Evolutionary conservation across 1,140 invertebrate species (phyloP), one percentile per base, ranked within the genome.

Genomic region (Forficula auricularia): DNA sequence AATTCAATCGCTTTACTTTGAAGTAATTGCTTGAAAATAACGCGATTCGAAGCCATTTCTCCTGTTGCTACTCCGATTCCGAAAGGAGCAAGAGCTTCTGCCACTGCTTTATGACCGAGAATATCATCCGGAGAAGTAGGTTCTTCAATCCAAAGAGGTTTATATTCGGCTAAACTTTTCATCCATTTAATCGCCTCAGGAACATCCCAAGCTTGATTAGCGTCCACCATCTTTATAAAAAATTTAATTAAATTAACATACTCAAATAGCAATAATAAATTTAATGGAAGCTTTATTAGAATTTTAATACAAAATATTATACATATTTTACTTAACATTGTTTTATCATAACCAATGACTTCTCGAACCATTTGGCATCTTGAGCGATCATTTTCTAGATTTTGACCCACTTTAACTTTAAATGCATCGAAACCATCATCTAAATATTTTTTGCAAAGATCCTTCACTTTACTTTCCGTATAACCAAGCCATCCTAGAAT

Each of bases 21-120:
- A 9, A 94, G 56, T 46, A 92, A 77, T 65, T 92, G 88, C 56
- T 92, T 94, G 65, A 94, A 94, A 62, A 92, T 79, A 0, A 92
- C 75, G 45, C 87, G 63, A 62, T 92, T 94, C 3, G 80, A 79
- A 56, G 85, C 90, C 74, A 86, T 82, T 64, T 94, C 89, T 9
- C 88, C 89, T 3, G 82, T 87, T 1, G 89, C 89, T 12, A 92
- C 83, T 2, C 76, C 79, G 36, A 92, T 86, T 15, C 75, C 75
- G 10, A 73, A 61, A 0, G 78, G 75, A 51, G 72, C 68, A 36
- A 72, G 50, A n/a, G 62, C 68, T 68, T 72, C 57, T 67, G 68
- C 50, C 44, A 92, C 89, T 19, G 63, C 63, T 3, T 73, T 73
- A 63, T 92, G 86, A 4, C 87, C 88, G 3, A 88, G 59, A 7